Percentiles rank a stretch among this genome's conserved stretches.
These are phyloP conservation scores for Scytalopus superciliaris DNA, from an alignment of 2,113 vertebrate species.

Conservation along the genomic window DNA sequence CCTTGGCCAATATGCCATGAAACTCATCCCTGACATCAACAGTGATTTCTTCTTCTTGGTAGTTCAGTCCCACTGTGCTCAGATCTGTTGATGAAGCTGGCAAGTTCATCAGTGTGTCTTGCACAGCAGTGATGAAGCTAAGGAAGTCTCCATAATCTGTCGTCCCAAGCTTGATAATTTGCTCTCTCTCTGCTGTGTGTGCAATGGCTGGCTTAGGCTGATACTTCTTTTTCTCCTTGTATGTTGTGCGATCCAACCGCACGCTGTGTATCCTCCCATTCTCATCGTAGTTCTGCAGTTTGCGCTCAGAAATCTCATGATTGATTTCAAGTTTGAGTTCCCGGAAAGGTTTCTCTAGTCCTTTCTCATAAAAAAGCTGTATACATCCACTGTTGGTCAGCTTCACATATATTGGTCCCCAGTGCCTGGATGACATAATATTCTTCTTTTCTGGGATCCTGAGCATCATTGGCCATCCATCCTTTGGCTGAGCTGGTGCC, in stretches of 20 bases:
- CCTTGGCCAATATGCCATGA: constrained; percentile 79
- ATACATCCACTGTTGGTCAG: constrained; percentile 75
- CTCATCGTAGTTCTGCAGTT: constrained; percentile 87
- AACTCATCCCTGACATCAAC: constrained; percentile 87
- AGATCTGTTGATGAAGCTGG: constrained; percentile 73
- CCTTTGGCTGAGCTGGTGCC: constrained; percentile 65
- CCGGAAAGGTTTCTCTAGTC: constrained; percentile 86
- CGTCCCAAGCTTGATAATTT: constrained; percentile 87
- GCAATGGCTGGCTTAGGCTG: constrained; percentile 83
- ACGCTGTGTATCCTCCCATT: constrained; percentile 86
- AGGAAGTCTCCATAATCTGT: constrained; percentile 84
- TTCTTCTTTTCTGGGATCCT: constrained; percentile 92
- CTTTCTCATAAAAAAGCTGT: constrained; percentile 87
- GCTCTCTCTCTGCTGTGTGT: constrained; percentile 80
- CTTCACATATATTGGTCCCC: constrained; percentile 88
- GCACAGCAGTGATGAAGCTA: constrained; percentile 80
- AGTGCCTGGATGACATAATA: constrained; percentile 93
- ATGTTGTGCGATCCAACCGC: constrained; percentile 82
- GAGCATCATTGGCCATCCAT: constrained; percentile 91
- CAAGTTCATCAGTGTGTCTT: constrained; percentile 78
- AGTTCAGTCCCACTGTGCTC: constrained; percentile 76
- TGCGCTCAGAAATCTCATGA: constrained; percentile 85
- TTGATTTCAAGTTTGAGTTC: constrained; percentile 82
- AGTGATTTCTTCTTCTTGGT: constrained; percentile 85
- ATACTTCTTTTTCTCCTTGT: constrained; percentile 88